Evolutionary conservation across 2,888 invertebrate genomes (phyloP).

Genomic region (Agriotes lineatus): DNA sequence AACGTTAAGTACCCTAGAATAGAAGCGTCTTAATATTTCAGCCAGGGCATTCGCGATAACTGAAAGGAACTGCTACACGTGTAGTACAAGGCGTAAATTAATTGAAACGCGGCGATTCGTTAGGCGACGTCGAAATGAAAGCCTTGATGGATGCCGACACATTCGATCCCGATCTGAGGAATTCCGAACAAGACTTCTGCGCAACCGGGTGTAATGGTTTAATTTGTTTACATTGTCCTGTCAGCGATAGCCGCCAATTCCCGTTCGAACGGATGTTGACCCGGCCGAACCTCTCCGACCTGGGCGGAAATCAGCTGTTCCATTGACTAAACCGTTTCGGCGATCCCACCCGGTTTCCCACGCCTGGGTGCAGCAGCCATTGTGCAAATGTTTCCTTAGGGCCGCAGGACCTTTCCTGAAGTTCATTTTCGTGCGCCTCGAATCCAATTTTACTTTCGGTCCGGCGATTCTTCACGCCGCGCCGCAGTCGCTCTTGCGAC

Average conservation of each 20-base stretch:
- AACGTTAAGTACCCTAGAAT: no score
- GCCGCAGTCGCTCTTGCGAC: no score
- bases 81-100: background rate
- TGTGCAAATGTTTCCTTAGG: conserved; percentile 40
- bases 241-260: conserved; percentile 14
- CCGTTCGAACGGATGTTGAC: conserved; percentile 28
- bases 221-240: conserved; percentile 29
- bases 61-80: background rate
- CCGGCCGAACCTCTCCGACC: conserved; percentile 28
- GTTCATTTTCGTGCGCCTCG: background rate
- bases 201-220: conserved; percentile 17
- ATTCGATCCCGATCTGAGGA: background rate
- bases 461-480: background rate
- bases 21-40: no score
- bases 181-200: conserved; percentile 1
- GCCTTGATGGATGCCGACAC: conserved; percentile 4
- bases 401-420: no score
- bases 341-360: conserved; percentile 39
- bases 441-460: conserved; percentile 5
- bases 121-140: background rate
- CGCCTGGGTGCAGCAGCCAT: conserved; percentile 44
- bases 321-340: conserved; percentile 34
- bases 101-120: background rate
- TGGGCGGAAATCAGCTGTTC: conserved; percentile 40
- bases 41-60: no score